Base-by-base conservation (phyloP, 2,888 invertebrate species). In the Agrotis clavis region DNA sequence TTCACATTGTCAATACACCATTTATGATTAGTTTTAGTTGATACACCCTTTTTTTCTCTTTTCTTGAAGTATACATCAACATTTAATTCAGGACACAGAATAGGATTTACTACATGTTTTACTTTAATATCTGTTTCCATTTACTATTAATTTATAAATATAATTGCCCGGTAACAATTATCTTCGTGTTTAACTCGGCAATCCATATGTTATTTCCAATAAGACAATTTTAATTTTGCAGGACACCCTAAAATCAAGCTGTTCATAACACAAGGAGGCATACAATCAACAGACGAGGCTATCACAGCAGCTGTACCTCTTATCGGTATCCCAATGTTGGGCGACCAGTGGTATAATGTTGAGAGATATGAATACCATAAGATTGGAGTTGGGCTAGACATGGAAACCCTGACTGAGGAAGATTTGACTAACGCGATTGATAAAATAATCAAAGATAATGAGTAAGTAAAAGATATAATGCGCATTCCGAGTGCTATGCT, bases 261-360 rank as follows among this genome's bases (percentile, higher is more conserved):
- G 0, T 96, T 96, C 59, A 90, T 95, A 47, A 94, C 93, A 0
- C 95, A 95, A 90, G 94, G 92, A 63, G 95, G 95, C 7, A 77
- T 94, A 6, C 94, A 94, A 67, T 95, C 95, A 0, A 89, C 93
- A 1, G 94, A 94, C 67, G 95, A 95, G 86, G 90, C 94, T 0
- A 90, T 95, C 9, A 86, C 88, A 21, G 91, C 91, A 1, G 90
- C 89, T 59, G 91, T 93, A 1, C 94, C 94, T 0, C 81, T 95
- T 0, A 80, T 95, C 3, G 93, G 90, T 4, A 76, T 95, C 9
- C 94, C 94, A 1, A 91, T 95, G 82, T 70, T 93, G 16, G 91
- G 84, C 2, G 95, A 96, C 77, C 95, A 94, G 77, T 90, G 89
- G 79, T 89, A 81, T 25, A 95, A 94, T 72, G 90, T 88, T 0